A percentile compares a stretch with the other conserved stretches of the same genome.
Evolutionary conservation across 2,888 invertebrate species (phyloP).

Genomic region (Acanthosepion lycidas): DNA sequence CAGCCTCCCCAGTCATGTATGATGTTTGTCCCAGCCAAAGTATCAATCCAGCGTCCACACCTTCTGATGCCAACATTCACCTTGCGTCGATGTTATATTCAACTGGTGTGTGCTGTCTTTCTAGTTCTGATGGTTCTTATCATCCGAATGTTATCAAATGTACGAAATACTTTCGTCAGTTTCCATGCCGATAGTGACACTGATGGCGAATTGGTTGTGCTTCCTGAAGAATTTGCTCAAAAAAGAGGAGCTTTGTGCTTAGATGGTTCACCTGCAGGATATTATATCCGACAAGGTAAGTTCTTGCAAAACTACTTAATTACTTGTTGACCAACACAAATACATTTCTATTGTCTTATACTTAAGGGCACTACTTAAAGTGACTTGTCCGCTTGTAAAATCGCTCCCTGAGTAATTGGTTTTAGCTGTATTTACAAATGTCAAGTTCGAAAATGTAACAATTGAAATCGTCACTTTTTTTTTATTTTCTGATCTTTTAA

Average conservation of each 20-base stretch:
- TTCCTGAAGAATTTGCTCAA: conserved; percentile 56
- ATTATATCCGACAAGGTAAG: conserved; percentile 60
- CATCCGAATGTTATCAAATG: conserved; percentile 55
- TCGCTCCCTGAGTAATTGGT: too few relatives aligned
- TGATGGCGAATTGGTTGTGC: conserved; percentile 59
- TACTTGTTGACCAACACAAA: too few relatives aligned
- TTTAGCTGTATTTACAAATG: too few relatives aligned
- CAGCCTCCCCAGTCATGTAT: conserved; percentile 48
- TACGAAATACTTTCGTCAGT: conserved; percentile 58
- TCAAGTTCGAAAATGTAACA: too few relatives aligned
- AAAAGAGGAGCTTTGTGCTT: conserved; percentile 56
- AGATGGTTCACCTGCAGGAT: conserved; percentile 64
- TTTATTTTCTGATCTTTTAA: too few relatives aligned
- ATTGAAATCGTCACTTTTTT: too few relatives aligned
- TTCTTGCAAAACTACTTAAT: neutral
- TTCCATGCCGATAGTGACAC: conserved; percentile 59
- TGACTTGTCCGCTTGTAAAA: too few relatives aligned
- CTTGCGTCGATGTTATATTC: conserved; percentile 57
- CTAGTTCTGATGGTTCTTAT: conserved; percentile 55
- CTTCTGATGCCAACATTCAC: conserved; percentile 51
- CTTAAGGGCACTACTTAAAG: too few relatives aligned
- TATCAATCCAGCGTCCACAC: conserved; percentile 50
- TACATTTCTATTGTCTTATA: too few relatives aligned
- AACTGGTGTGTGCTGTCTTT: conserved; percentile 54
- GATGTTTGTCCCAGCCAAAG: conserved; percentile 53